Evolutionary conservation across 1,140 invertebrate species (phyloP), one percentile per base, ranked within the genome.

Genomic region (Antheraea mylitta): DNA sequence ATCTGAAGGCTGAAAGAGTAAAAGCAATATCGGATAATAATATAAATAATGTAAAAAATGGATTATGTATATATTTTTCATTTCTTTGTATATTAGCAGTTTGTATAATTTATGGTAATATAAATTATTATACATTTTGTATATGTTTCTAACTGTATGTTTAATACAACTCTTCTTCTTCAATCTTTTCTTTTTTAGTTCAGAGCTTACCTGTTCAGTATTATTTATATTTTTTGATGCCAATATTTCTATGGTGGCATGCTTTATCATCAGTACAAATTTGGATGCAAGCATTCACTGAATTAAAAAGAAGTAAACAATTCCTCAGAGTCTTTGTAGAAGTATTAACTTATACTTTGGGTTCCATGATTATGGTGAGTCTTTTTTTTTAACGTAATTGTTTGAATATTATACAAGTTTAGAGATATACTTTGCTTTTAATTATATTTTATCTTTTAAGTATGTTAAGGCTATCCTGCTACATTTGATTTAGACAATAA

Each of bases 221-320:
- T 89, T 94, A 94, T 81, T 78, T 95, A 53, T 96, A 96, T 80
- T 94, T 93, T 70, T 77, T 95, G 48, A 77, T 95, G 73, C 95
- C 95, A 22, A 79, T 95, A 58, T 72, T 93, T 36, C 76, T 96
- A 8, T 95, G 95, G 94, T 93, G 92, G 85, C 76, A 91, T 93
- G 75, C 78, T 77, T 72, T 90, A 64, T 74, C 80, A 62, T 77
- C 83, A 37, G 66, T 75, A 19, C 64, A 77, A 58, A 36, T 83
- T 36, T 91, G 89, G 87, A 58, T 75, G 10, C 42, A 81, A 30
- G 74, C 74, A 64, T 68, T 75, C 18, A 78, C 42, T 59, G 68
- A 77, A n/a, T 58, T 87, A 18, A 69, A 61, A 63, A 77, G 60
- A 42, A 79, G 72, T 42, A 80, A 69, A 66, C 75, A 77, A 68